Base-by-base conservation (phyloP, 2,797 vertebrate species). In the Synanceia verrucosa region DNA sequence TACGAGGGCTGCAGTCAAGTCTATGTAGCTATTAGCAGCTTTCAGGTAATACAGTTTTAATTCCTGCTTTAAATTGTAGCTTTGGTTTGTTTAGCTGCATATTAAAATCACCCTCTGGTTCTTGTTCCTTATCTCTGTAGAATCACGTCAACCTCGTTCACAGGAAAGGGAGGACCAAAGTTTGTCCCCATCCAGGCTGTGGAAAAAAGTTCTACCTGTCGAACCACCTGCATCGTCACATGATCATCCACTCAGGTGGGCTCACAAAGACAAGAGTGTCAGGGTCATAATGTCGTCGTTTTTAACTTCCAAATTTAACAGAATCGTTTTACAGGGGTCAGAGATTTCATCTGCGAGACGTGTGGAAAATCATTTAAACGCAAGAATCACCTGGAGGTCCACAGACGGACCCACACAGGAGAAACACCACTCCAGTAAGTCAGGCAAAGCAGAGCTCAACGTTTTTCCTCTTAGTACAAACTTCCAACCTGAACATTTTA, bases 341-440 rank as follows among this genome's bases (percentile, higher is more conserved):
- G 97, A 55, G 96, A 97, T 58, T 99, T 99, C 80, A 96, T 96
- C 83, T 99, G 97, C 5, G 97, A 97, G 77, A 98, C 96, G 0
- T 98, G 97, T 0, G 96, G 96, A 4, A 98, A 96, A 29, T 97
- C 96, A 0, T 99, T 99, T 65, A 98, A 98, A 79, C 95, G 97
- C n/a, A 99, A 98, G 84, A 99, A 97, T 87, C 97, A 98, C 76
- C 90, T 98, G 83, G 96, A 98, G 70, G 96, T 98, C 16, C 97
- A 99, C 89, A 86, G 96, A 53, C 93, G 97, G 77, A 99, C 95
- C 0, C 97, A 98, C 94, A 98, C 96, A 0, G 97, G 97, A 59
- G 97, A 98, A 87, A 97, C 96, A 0, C 97, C 97, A 0, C 91
- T 98, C 41, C 97, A 98, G 97, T 98, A 79, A 95, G 97, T 94